Base-by-base conservation (phyloP, 2,113 vertebrate species). In the Lasiurus cinereus region DNA sequence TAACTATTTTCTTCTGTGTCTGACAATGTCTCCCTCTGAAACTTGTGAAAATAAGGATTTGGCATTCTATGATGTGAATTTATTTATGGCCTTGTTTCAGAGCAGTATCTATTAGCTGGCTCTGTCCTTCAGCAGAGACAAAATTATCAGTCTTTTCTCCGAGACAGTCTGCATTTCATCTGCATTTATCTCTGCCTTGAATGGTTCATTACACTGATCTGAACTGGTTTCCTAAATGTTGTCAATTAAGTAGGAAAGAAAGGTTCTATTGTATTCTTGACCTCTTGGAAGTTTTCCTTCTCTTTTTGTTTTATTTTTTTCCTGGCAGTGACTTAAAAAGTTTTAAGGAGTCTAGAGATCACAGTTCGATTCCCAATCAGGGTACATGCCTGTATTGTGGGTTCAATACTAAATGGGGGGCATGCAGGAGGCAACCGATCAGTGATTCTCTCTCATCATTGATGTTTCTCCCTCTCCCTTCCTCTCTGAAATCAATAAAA, bases 21-120 rank as follows among this genome's bases (percentile, higher is more conserved):
- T 89, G 69, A 91, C 13, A 59, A 22, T 80, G 64, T 93, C 21
- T 92, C 27, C 77, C 29, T 76, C 66, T 93, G 87, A 78, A 94
- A 78, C 11, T n/a, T 85, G 31, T 77, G 39, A 94, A 90, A 67
- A 36, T 50, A 77, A 80, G 19, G n/a, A 33, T n/a, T 64, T 94
- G 78, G 43, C 31, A 82, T 52, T 52, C 15, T 73, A 8, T 72
- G 22, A 62, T 82, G 64, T 85, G 29, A 83, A 84, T 73, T 74
- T 76, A 67, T 92, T 88, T 82, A 86, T 73, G 87, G 59, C 48
- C 31, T 59, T 84, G 31, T 90, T 54, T n/a, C 76, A 83, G 21
- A 76, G 9, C 39, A 69, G 90, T 87, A 64, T 90, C 24, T 39
- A 27, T 78, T 82, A 83, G 36, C n/a, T 84, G 84, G 27, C 10